Evolutionary conservation across 2,888 invertebrate genomes (phyloP).

Genomic region (Drosophila putrida): DNA sequence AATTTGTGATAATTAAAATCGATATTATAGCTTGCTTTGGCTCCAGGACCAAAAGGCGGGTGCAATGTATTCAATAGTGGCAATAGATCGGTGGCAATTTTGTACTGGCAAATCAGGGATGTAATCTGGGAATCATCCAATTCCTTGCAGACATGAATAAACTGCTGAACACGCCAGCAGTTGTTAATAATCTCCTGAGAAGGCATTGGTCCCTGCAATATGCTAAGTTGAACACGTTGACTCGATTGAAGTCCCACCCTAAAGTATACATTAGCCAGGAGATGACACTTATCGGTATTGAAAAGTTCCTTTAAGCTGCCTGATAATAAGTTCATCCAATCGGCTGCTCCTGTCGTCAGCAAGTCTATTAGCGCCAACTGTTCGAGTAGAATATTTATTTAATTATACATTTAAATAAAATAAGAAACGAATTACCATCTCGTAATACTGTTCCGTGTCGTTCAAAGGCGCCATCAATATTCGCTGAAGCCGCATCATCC

Average conservation of each 20-base stretch:
- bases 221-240: slow-evolving; percentile 12
- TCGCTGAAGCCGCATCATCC: slow-evolving; percentile 36
- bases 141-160: slow-evolving; percentile 40
- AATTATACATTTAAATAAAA: background rate
- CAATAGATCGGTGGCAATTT: background rate
- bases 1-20: background rate
- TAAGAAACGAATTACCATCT: slow-evolving; percentile 49
- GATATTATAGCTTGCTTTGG: too few relatives aligned
- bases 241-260: slow-evolving; percentile 21
- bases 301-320: slow-evolving; percentile 20
- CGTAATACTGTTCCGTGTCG: slow-evolving; percentile 57
- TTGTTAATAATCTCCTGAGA: background rate
- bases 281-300: slow-evolving; percentile 5
- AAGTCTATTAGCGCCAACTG: slow-evolving; percentile 52
- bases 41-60: fast-evolving
- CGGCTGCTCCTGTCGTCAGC: slow-evolving; percentile 7
- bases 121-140: slow-evolving; percentile 34
- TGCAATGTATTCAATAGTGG: slow-evolving; percentile 36
- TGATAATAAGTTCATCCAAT: slow-evolving; percentile 32
- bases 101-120: slow-evolving; percentile 21
- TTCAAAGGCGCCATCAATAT: slow-evolving; percentile 12
- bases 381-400: background rate
- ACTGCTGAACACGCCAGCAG: slow-evolving; percentile 57
- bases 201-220: slow-evolving; percentile 39
- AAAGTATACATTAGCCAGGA: slow-evolving; percentile 46